A percentile compares a stretch with the other conserved stretches of the same genome.
These are phyloP conservation scores for Calliopum simillimum DNA, from an alignment of 2,888 invertebrate species.

Conservation along the genomic window DNA sequence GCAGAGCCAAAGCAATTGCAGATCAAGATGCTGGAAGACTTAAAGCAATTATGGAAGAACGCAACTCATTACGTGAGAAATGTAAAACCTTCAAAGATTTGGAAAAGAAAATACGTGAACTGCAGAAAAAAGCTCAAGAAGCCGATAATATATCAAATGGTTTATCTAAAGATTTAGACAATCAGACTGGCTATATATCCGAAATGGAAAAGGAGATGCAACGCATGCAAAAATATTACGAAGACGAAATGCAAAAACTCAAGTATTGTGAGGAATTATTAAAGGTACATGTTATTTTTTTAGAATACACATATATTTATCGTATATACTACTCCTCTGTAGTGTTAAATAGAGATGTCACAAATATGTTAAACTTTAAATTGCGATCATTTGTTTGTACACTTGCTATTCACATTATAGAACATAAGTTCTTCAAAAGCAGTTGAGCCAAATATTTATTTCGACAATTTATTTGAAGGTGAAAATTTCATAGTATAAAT, in stretches of 20 bases:
- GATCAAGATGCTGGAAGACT: slow-evolving; percentile 53
- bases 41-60: slow-evolving; percentile 54
- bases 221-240: slow-evolving; percentile 57
- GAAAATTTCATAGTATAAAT: too few species aligned
- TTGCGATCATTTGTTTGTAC: too few species aligned
- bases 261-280: slow-evolving; percentile 51
- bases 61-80: slow-evolving; percentile 55
- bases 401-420: too few species aligned
- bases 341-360: too few species aligned
- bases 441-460: too few species aligned
- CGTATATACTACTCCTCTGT: too few species aligned
- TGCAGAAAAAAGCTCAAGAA: slow-evolving; percentile 47
- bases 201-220: slow-evolving; percentile 54
- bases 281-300: slow-evolving; percentile 43
- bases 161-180: slow-evolving; percentile 44
- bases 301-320: neutral
- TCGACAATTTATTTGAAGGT: too few species aligned
- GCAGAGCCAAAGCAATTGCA: slow-evolving; percentile 17
- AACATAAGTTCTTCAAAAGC: too few species aligned
- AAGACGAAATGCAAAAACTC: slow-evolving; percentile 48
- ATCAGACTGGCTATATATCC: slow-evolving; percentile 48
- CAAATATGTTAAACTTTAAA: too few species aligned
- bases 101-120: slow-evolving; percentile 43
- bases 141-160: slow-evolving; percentile 42
- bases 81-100: slow-evolving; percentile 46